Conservation (phyloP, 2,797 vertebrate genomes). For the Sebastes alutus region DNA sequence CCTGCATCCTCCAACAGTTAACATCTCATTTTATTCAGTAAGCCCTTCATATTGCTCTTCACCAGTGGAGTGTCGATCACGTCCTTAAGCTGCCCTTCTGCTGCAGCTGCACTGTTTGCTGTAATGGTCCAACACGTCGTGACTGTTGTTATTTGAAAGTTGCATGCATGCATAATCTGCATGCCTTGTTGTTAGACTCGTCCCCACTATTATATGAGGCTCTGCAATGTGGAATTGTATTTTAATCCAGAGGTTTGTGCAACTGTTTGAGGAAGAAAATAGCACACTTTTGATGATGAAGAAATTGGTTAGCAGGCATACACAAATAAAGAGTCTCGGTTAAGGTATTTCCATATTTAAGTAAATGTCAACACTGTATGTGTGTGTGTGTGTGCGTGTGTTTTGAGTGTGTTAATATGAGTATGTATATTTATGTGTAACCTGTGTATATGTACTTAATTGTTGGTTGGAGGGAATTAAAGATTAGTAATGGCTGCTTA, state of each 20-base stretch:
- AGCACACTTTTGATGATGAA: not conserved
- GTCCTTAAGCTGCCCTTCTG: conserved; percentile 23
- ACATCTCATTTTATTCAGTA: conserved; percentile 15
- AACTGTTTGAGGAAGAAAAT: not conserved
- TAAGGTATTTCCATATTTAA: not conserved
- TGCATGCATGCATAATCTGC: conserved; percentile 4
- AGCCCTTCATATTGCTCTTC: conserved; percentile 32
- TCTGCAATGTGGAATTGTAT: not conserved
- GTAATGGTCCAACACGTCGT: conserved; percentile 3
- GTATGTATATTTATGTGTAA: not conserved
- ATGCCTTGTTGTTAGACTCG: not conserved
- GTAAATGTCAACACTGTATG: not conserved
- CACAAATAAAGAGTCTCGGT: not conserved
- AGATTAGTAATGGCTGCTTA: conserved; percentile 54
- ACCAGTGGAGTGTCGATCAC: conserved; percentile 26
- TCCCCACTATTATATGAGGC: not conserved
- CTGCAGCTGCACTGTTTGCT: conserved; percentile 31
- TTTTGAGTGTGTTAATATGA: not conserved
- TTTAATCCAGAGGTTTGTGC: not conserved
- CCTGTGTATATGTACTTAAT: not conserved
- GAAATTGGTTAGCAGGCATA: not conserved
- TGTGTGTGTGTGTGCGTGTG: not conserved
- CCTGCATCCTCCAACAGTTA: not conserved
- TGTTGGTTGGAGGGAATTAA: conserved; percentile 21
- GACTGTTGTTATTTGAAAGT: conserved; percentile 4